Evolutionary conservation across 1,140 invertebrate genomes (phyloP).

Genomic region (Gyrodactylus salaris): DNA sequence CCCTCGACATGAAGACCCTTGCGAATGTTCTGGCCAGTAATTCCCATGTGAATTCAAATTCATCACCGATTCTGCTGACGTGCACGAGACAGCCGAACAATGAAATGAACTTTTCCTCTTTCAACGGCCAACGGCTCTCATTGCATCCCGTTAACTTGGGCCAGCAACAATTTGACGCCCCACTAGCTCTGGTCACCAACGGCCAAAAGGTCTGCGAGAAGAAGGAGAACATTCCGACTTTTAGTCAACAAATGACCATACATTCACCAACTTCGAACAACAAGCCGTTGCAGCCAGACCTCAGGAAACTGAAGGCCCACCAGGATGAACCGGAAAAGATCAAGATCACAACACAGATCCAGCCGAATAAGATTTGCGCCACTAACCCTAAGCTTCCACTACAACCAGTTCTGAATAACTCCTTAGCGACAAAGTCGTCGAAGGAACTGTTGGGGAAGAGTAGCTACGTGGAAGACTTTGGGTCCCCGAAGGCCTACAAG

Average conservation of each 20-base stretch:
- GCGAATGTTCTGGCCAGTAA: too few species aligned
- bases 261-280: background rate
- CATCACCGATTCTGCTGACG: background rate
- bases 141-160: background rate
- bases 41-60: too few species aligned
- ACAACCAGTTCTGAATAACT: background rate
- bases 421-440: background rate
- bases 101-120: background rate
- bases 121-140: too few species aligned
- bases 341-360: background rate
- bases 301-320: background rate
- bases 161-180: background rate
- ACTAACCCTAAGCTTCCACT: background rate
- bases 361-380: background rate
- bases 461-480: background rate
- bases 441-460: background rate
- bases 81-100: background rate
- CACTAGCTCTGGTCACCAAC: background rate
- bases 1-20: too few species aligned
- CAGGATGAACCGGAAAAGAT: background rate
- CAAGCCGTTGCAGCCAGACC: background rate
- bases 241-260: background rate
- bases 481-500: background rate
- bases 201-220: background rate
- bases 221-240: background rate